Base-by-base conservation (phyloP, 1,140 invertebrate genomes). In the Bursaphelenchus mucronatus region DNA sequence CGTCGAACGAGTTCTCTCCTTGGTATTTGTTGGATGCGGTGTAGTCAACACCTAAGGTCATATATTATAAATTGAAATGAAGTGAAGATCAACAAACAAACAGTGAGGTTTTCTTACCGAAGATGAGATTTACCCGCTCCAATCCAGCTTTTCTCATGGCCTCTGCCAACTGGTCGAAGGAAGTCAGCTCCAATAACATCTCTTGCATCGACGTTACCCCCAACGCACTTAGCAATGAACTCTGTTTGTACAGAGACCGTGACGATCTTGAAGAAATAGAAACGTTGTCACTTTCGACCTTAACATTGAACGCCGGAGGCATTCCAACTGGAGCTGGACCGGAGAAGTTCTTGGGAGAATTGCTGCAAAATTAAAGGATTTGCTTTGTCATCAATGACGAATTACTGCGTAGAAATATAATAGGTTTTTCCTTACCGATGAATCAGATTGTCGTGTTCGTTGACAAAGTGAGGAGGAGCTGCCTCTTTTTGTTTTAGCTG, bases 11-110 rank as follows among this genome's bases (percentile, higher is more conserved):
- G 53, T 82, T 82, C 41, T 84, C 73, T 15, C 85, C 85, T 71
- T 86, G 85, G 81, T 85, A 85, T 68, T 86, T 85, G 69, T 86
- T 86, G 65, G 83, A 84, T 21, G 85, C 85, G 19, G 84, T 85
- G 74, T 85, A 86, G 75, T 86, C 85, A 39, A 86, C 79, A 0
- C 84, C 84, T 59, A 82, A 75, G 17, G 6, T 47, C n/a, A 55
- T 39, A 55, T 47, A n/a, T 47, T n/a, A n/a, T 15, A 55, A 21
- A 19, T 15, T 39, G 41, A 62, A 3, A 10, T 10, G 43, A 17
- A 13, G 9, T 45, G 41, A 50, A 21, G 15, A 44, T 39, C 30
- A 30, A 30, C 30, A 30, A 30, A 30, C 10, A 67, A 11, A 11
- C 8, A 1, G 11, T 56, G 30, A 30, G 2, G 1, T 30, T 30